Conservation (phyloP, 1,140 invertebrate genomes). For the Drosophila parvula region DNA sequence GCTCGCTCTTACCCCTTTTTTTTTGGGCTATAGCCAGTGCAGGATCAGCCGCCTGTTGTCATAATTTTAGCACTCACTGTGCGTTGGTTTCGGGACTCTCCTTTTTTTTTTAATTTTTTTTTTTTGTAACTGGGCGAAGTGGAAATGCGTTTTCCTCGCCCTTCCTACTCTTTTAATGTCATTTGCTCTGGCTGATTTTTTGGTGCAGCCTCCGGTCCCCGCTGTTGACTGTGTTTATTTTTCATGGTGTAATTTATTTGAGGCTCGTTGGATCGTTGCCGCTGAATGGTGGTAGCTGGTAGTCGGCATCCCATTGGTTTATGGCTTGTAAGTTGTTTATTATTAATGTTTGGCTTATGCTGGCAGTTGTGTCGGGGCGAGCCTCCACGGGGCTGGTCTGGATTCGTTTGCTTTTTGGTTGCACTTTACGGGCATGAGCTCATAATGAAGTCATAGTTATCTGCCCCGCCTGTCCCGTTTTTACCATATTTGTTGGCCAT, state of each 20-base stretch:
- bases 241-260: slow-evolving; percentile 64
- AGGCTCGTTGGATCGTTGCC: slow-evolving; percentile 37
- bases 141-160: slow-evolving; percentile 59
- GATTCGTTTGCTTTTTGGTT: slow-evolving; percentile 26
- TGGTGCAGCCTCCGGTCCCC: slow-evolving; percentile 14
- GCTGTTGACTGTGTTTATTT: slow-evolving; percentile 44
- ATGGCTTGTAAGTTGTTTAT: slow-evolving; percentile 80
- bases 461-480: slow-evolving; percentile 33
- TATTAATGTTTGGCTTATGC: slow-evolving; percentile 79
- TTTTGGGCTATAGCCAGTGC: slow-evolving; percentile 32
- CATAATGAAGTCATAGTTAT: slow-evolving; percentile 76
- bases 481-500: slow-evolving; percentile 65
- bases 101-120: slow-evolving; percentile 14
- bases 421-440: slow-evolving; percentile 73
- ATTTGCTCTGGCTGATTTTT: slow-evolving; percentile 40
- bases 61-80: slow-evolving; percentile 78
- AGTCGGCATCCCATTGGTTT: slow-evolving; percentile 73
- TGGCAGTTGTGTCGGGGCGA: slow-evolving; percentile 47
- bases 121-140: slow-evolving; percentile 25
- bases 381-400: slow-evolving; percentile 20
- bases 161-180: slow-evolving; percentile 42
- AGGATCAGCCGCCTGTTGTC: slow-evolving; percentile 48
- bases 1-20: slow-evolving; percentile 9
- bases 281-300: slow-evolving; percentile 28
- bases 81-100: slow-evolving; percentile 15